These are phyloP conservation scores for Dipus sagitta DNA, from an alignment of 2,797 vertebrate genomes.

Conservation along the genomic window DNA sequence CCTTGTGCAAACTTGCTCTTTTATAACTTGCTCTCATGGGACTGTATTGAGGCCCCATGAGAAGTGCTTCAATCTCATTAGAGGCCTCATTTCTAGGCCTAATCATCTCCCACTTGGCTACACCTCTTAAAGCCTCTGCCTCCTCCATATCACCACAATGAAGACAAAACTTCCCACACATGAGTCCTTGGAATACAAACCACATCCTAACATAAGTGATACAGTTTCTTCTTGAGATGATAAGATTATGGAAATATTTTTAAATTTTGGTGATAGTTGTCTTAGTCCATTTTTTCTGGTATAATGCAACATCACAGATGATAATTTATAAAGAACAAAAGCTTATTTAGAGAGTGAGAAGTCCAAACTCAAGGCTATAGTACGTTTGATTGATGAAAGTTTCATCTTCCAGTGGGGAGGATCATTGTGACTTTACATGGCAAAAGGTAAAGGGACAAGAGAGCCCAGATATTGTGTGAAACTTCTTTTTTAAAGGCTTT, in stretches of 20 bases:
- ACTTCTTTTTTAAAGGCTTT: not conserved
- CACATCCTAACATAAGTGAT: not conserved
- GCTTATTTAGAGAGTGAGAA: not conserved
- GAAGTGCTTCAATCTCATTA: not conserved
- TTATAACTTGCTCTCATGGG: too few species aligned
- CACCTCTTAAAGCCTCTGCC: not conserved
- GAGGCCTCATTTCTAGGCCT: not conserved
- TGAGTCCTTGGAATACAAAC: not conserved
- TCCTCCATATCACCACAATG: not conserved
- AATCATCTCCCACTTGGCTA: not conserved
- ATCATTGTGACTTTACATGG: not conserved
- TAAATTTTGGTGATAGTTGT: not conserved
- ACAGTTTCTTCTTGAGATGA: slow-evolving; percentile 28
- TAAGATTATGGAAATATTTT: slow-evolving; percentile 6
- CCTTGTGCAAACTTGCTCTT: too few species aligned
- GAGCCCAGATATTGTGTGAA: not conserved
- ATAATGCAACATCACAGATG: not conserved
- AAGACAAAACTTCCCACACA: not conserved
- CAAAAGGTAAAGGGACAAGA: not conserved
- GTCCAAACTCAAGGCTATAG: not conserved
- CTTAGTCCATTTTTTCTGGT: not conserved
- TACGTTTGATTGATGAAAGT: not conserved
- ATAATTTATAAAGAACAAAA: not conserved
- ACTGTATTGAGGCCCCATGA: not conserved
- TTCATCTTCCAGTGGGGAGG: not conserved